Evolutionary conservation across 1,140 invertebrate genomes (phyloP).

Genomic region (Chymomyza costata): DNA sequence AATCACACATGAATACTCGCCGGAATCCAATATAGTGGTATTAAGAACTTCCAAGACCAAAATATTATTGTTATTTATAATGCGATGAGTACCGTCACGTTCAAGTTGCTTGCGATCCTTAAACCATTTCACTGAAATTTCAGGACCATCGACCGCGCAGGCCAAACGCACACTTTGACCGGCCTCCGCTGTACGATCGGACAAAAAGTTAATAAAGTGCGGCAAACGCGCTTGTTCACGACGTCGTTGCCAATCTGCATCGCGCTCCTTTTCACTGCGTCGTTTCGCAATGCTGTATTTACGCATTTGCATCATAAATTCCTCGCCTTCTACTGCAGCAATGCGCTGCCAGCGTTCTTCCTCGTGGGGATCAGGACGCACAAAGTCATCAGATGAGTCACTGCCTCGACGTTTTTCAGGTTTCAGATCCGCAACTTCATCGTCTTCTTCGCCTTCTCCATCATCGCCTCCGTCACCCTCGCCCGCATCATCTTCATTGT

Average conservation of each 20-base stretch:
- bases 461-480: constrained; percentile 29
- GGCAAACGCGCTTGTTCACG: constrained; percentile 64
- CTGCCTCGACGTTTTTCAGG: constrained; percentile 56
- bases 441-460: constrained; percentile 43
- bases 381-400: constrained; percentile 65
- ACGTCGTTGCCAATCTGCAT: constrained; percentile 69
- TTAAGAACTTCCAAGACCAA: constrained; percentile 86
- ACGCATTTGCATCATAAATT: constrained; percentile 71
- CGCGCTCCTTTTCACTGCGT: constrained; percentile 66
- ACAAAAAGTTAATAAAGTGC: constrained; percentile 80
- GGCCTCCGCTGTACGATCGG: constrained; percentile 84
- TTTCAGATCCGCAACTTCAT: constrained; percentile 26
- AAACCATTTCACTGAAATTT: constrained; percentile 88
- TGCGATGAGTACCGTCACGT: constrained; percentile 78
- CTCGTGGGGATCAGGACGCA: constrained; percentile 65
- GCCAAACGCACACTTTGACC: constrained; percentile 87
- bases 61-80: constrained; percentile 81
- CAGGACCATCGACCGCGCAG: constrained; percentile 89
- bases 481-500: constrained; percentile 9
- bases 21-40: constrained; percentile 80
- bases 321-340: constrained; percentile 66
- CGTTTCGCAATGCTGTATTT: constrained; percentile 67
- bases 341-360: constrained; percentile 69
- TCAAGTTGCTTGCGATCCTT: constrained; percentile 83
- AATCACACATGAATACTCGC: constrained; percentile 85